phyloP scores from a whole-genome alignment of 1,140 invertebrate species.

The Drosophila nigrodunni region DNA sequence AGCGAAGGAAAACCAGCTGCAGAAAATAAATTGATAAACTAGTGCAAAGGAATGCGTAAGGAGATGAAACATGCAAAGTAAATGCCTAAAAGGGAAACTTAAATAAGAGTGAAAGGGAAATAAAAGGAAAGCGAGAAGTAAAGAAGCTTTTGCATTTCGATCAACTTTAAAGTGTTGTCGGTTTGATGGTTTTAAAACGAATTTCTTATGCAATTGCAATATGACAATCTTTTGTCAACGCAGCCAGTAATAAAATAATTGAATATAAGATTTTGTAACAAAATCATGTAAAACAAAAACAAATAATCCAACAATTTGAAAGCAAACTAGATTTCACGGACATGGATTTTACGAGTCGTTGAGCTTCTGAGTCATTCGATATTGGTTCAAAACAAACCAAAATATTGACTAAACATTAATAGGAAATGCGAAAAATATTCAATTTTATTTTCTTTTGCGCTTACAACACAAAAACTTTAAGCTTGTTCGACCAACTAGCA shows the following conservation, averaged over 20 bases:
- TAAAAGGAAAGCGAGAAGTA: not conserved
- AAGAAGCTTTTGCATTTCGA: not conserved
- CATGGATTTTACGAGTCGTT: constrained; percentile 62
- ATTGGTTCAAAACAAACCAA: constrained; percentile 19
- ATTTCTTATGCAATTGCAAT: constrained; percentile 20
- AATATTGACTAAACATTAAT: constrained; percentile 44
- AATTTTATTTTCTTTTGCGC: constrained; percentile 49
- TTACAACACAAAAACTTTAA: constrained; percentile 45
- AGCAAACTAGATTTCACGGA: constrained; percentile 43
- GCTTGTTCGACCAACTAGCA: not conserved
- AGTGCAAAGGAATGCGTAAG: constrained; percentile 8
- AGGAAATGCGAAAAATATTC: constrained; percentile 40
- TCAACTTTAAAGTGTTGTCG: not conserved
- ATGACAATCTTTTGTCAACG: not conserved
- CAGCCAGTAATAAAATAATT: constrained; percentile 13
- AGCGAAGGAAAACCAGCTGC: not conserved
- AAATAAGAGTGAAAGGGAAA: not conserved
- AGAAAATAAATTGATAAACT: constrained; percentile 15
- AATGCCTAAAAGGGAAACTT: not conserved
- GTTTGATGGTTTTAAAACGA: not conserved
- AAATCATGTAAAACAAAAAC: constrained; percentile 8
- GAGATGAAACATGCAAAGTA: not conserved
- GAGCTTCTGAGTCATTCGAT: constrained; percentile 56
- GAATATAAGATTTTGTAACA: constrained; percentile 6
- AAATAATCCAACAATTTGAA: not conserved